phyloP scores from a whole-genome alignment of 2,113 vertebrate species.

The Pygathrix nemaeus region DNA sequence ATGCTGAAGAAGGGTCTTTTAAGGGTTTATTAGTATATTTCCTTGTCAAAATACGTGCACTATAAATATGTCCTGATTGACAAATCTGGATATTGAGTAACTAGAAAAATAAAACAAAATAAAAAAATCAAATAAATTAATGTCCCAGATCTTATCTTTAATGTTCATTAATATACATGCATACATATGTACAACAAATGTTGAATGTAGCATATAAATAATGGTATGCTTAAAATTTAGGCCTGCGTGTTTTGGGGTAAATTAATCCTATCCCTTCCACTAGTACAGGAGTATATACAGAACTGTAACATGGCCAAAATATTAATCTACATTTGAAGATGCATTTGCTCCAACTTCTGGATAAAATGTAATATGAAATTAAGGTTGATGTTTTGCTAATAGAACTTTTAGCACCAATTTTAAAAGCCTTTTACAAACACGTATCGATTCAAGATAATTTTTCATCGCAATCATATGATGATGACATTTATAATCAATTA shows the following conservation, averaged over 20 bases:
- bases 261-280: not conserved
- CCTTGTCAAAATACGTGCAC: not conserved
- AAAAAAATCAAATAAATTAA: not conserved
- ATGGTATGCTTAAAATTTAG: not conserved
- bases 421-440: slow-evolving; percentile 22
- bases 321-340: not conserved
- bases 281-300: not conserved
- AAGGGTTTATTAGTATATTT: not conserved
- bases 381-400: slow-evolving; percentile 24
- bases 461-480: slow-evolving; percentile 10
- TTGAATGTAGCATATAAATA: not conserved
- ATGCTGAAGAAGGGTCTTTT: not conserved
- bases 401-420: not conserved
- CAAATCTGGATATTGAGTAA: not conserved
- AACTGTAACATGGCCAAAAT: not conserved
- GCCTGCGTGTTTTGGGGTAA: not conserved
- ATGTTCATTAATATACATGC: not conserved
- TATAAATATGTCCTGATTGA: not conserved
- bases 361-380: slow-evolving; percentile 20
- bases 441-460: slow-evolving; percentile 42
- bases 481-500: slow-evolving; percentile 43
- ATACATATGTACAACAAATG: not conserved
- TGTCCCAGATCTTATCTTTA: not conserved
- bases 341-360: slow-evolving; percentile 17
- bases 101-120: not conserved